Conservation (phyloP, 2,113 vertebrate genomes). For the Poeciliopsis prolifica region DNA sequence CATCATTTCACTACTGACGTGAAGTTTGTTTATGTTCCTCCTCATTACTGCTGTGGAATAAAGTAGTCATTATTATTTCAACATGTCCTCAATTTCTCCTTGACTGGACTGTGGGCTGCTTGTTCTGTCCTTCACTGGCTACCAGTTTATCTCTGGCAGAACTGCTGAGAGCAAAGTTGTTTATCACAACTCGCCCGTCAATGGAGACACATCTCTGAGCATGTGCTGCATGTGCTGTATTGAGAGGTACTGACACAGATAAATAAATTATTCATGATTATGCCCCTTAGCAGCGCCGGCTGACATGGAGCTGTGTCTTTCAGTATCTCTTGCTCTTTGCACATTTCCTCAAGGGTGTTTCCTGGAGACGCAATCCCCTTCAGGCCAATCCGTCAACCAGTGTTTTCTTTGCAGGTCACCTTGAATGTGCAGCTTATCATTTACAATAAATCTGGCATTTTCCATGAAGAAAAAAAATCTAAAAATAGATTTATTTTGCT, state of each 20-base stretch:
- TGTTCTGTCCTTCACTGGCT: slow-evolving; percentile 17
- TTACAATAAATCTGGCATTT: not conserved
- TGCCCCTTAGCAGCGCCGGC: slow-evolving; percentile 43
- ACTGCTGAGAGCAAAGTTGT: slow-evolving; percentile 49
- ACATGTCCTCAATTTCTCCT: slow-evolving; percentile 3
- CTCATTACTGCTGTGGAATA: not conserved
- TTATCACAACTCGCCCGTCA: slow-evolving; percentile 38
- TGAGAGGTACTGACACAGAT: slow-evolving; percentile 19
- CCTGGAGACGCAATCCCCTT: slow-evolving; percentile 59
- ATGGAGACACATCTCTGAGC: slow-evolving; percentile 14
- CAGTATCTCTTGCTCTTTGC: slow-evolving; percentile 56
- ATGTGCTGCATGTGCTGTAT: not conserved
- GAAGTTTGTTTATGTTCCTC: not conserved
- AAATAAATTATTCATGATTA: slow-evolving; percentile 66
- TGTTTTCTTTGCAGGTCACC: slow-evolving; percentile 42
- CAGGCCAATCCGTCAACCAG: slow-evolving; percentile 36
- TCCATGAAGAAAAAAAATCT: too few relatives aligned
- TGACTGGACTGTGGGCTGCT: slow-evolving; percentile 1
- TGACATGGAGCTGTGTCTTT: slow-evolving; percentile 60
- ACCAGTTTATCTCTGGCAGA: slow-evolving; percentile 41
- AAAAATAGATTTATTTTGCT: too few relatives aligned
- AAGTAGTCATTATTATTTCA: slow-evolving; percentile 9
- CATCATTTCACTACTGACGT: not conserved
- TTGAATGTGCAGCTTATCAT: slow-evolving; percentile 20
- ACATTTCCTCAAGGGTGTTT: slow-evolving; percentile 54